Conservation (phyloP, 2,113 vertebrate species). For the Toxotes jaculatrix region DNA sequence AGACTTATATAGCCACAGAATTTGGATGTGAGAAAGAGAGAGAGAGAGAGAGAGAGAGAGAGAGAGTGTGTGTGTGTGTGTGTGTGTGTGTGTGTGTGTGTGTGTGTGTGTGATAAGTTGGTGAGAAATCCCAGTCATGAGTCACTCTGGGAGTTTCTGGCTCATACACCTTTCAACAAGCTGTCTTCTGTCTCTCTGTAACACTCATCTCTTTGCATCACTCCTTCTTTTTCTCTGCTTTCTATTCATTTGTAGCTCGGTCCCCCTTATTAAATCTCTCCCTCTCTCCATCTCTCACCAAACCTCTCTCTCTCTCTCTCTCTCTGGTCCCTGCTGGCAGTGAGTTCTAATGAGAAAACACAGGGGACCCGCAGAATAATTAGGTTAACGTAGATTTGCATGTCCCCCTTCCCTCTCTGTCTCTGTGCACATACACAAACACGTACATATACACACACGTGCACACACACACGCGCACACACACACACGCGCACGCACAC, state of each 20-base stretch:
- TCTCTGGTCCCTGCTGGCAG: conserved; percentile 55
- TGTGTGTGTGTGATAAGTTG: conserved; percentile 12
- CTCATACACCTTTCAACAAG: conserved; percentile 64
- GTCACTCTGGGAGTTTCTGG: conserved; percentile 45
- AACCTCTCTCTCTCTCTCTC: conserved; percentile 11
- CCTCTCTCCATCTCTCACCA: conserved; percentile 7
- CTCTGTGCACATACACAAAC: background rate
- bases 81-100: conserved; percentile 6
- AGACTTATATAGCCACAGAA: no score
- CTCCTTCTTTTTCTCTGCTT: conserved; percentile 35
- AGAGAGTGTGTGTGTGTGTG: conserved; percentile 16
- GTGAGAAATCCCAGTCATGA: conserved; percentile 32
- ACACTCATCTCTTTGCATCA: conserved; percentile 39
- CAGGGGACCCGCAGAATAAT: conserved; percentile 75
- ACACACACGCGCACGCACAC: conserved; percentile 1
- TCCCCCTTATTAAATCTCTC: conserved; percentile 50
- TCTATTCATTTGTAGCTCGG: conserved; percentile 59
- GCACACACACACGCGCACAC: conserved; percentile 3
- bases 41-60: no score
- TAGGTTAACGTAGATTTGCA: conserved; percentile 76
- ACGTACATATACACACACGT: background rate
- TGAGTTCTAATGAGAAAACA: conserved; percentile 77
- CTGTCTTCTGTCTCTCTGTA: conserved; percentile 35
- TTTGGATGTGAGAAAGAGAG: no score
- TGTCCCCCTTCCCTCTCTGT: conserved; percentile 48